Conservation (phyloP, 2,888 invertebrate species). For the Myathropa florea region DNA sequence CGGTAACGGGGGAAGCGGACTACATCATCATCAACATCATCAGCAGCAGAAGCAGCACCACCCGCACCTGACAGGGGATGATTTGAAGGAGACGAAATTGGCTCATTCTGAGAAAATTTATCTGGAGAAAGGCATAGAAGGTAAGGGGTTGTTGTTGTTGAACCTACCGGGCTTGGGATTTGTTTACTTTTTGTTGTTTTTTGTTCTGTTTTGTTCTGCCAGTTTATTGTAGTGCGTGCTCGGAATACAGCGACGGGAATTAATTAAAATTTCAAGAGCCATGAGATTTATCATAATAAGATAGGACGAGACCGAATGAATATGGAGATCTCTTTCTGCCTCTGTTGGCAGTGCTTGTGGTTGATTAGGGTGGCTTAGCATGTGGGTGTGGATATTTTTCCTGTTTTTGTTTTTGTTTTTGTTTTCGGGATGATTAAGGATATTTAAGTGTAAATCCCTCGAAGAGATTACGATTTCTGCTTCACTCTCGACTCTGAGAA, state of each 20-base stretch:
- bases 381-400: not conserved
- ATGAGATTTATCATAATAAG: constrained; percentile 36
- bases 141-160: constrained; percentile 63
- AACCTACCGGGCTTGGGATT: not conserved
- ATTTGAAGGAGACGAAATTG: constrained; percentile 72
- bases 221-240: constrained; percentile 55
- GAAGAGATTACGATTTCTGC: constrained; percentile 37
- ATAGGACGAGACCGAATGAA: not conserved
- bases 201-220: not conserved
- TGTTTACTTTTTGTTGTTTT: constrained; percentile 9
- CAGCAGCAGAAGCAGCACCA: constrained; percentile 41
- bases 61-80: constrained; percentile 53
- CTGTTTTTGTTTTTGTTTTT: not conserved
- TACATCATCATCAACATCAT: constrained; percentile 62
- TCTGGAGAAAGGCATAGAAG: constrained; percentile 74
- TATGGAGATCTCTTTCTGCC: constrained; percentile 20
- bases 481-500: constrained; percentile 14
- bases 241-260: constrained; percentile 53
- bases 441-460: constrained; percentile 54
- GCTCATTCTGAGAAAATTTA: constrained; percentile 73
- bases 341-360: constrained; percentile 1
- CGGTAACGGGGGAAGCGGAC: constrained; percentile 27
- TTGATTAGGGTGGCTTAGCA: not conserved
- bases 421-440: constrained; percentile 33
- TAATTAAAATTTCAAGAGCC: constrained; percentile 68